Evolutionary conservation across 2,113 vertebrate genomes (phyloP), one percentile per base, ranked within the genome.

Genomic region (Melierax canorus): DNA sequence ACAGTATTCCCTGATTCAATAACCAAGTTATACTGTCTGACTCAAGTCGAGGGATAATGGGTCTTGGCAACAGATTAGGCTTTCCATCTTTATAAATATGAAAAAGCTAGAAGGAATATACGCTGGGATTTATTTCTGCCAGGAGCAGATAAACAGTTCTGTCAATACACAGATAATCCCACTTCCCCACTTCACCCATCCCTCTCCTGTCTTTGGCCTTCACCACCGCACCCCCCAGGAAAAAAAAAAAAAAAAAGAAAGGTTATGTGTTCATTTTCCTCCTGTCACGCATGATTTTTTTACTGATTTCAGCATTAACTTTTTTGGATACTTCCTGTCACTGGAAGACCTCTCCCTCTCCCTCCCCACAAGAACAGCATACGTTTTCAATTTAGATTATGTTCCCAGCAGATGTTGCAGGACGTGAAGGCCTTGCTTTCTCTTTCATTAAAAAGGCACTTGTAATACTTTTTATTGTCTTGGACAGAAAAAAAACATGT

Each of bases 361-460:
- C 60, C 86, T 97, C 85, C 63, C 48, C 63, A 60, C 77, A 71
- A 86, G 27, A 64, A 68, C 74, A 96, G 50, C 97, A 97, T 94
- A 97, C 43, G 88, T 97, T 98, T 98, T 95, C 95, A 97, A 96
- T 98, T 98, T 98, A 97, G 75, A 96, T 89, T 97, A 59, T 95
- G 90, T 96, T 98, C 96, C 92, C 91, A 97, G 88, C 96, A 97
- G 97, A 98, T 97, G 89, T 83, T 96, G 62, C 80, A 95, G 92
- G 90, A 96, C 82, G 72, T 88, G 84, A 92, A 94, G 75, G 87
- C 81, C 93, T 97, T 97, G 92, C 91, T 96, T 98, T 97, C 92
- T 96, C 86, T 96, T 96, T 98, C 96, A 94, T 96, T 97, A 97
- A 97, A 97, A 81, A 90, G 36, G 94, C 21, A 94, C 66, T 72